These are phyloP conservation scores for Drosophila multiciliata DNA, from an alignment of 2,888 invertebrate genomes.

Conservation along the genomic window DNA sequence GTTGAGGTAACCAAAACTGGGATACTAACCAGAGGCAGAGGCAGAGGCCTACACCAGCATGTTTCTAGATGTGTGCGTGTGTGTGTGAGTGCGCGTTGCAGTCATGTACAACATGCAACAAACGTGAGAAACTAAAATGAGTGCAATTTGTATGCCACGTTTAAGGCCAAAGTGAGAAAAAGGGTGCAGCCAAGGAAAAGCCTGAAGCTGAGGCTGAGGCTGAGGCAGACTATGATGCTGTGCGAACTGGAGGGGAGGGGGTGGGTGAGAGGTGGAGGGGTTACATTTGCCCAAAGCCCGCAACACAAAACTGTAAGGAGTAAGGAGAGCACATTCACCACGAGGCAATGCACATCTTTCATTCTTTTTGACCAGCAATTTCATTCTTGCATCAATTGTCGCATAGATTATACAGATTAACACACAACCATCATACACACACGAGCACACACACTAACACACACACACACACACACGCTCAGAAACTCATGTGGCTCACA, in stretches of 20 bases:
- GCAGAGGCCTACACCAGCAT: conserved; percentile 51
- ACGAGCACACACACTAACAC: neutral
- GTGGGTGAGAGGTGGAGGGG: neutral
- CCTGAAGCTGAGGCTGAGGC: conserved; percentile 2
- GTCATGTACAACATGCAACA: conserved; percentile 77
- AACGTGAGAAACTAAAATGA: conserved; percentile 82
- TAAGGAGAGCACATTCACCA: conserved; percentile 24
- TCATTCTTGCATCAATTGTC: conserved; percentile 74
- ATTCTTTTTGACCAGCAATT: conserved; percentile 61
- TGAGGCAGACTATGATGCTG: conserved; percentile 7
- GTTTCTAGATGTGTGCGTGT: conserved; percentile 4
- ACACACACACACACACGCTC: conserved; percentile 12
- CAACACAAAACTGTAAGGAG: neutral
- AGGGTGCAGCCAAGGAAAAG: neutral
- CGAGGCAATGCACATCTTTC: conserved; percentile 40
- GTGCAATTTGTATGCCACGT: conserved; percentile 81
- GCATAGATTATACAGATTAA: conserved; percentile 78
- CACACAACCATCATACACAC: conserved; percentile 33
- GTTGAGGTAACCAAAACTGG: conserved; percentile 19
- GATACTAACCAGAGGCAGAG: conserved; percentile 56
- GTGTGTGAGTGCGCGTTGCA: conserved; percentile 75
- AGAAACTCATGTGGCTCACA: conserved; percentile 4
- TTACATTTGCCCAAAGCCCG: conserved; percentile 7
- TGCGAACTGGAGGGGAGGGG: neutral
- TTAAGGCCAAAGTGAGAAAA: conserved; percentile 45